Conservation (phyloP, 2,797 vertebrate genomes). For the Ceryle rudis region DNA sequence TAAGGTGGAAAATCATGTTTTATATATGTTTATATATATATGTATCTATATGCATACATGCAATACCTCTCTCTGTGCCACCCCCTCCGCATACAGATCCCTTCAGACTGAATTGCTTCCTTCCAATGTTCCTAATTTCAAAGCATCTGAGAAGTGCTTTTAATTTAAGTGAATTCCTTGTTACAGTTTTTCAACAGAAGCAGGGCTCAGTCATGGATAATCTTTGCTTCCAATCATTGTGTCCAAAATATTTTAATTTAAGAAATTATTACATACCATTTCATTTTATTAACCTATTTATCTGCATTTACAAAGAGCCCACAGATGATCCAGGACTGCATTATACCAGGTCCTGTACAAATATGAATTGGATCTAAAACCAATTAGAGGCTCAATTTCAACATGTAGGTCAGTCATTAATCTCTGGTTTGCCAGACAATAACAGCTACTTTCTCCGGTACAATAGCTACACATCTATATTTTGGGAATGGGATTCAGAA, state of each 20-base stretch:
- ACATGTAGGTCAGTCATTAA: neutral
- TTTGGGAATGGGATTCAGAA: neutral
- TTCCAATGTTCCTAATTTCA: neutral
- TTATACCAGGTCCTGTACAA: neutral
- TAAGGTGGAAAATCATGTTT: neutral
- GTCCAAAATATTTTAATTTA: conserved; percentile 4
- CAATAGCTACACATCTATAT: neutral
- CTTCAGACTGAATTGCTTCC: neutral
- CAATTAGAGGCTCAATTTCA: conserved; percentile 3
- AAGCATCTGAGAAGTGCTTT: neutral
- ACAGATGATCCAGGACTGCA: neutral
- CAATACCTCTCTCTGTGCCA: rapidly evolving
- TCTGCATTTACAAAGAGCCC: neutral
- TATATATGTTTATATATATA: neutral
- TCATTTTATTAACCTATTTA: conserved; percentile 7
- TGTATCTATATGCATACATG: neutral
- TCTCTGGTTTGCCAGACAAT: neutral
- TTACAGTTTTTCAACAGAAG: neutral
- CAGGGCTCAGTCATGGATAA: neutral
- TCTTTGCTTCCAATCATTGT: neutral
- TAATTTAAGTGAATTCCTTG: neutral
- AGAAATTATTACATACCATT: neutral
- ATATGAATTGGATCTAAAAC: conserved; percentile 16
- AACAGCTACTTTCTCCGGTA: neutral
- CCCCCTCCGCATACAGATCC: no score